A percentile compares a stretch with the other conserved stretches of the same genome.
Evolutionary conservation across 23 tunicate species (phyloP).

Genomic region (Oikopleura albicans): DNA sequence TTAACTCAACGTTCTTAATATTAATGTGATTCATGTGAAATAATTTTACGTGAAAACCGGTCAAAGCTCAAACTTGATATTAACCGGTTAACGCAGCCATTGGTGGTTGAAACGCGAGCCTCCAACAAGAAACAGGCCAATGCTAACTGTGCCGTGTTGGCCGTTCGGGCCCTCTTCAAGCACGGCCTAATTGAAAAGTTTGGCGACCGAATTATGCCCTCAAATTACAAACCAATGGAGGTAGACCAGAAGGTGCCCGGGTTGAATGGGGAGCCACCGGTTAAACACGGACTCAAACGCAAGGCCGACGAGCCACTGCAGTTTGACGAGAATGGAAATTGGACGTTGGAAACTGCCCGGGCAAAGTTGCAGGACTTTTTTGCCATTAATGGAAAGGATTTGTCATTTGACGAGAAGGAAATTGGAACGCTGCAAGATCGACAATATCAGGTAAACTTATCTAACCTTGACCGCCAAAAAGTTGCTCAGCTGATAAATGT

Average conservation of each 20-base stretch:
- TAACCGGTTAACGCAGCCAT: not conserved
- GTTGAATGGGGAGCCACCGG: constrained; percentile 11
- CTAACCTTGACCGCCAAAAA: too few relatives aligned
- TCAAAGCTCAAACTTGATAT: not conserved
- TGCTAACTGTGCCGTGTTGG: constrained; percentile 51
- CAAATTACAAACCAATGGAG: not conserved
- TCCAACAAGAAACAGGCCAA: constrained; percentile 79
- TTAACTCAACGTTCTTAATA: too few relatives aligned
- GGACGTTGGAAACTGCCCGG: constrained; percentile 66
- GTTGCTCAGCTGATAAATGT: too few relatives aligned
- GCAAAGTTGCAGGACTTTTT: constrained; percentile 48
- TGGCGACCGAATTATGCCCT: constrained; percentile 24
- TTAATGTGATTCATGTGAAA: too few relatives aligned
- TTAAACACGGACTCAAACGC: not conserved
- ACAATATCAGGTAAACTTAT: too few relatives aligned
- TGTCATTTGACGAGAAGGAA: not conserved
- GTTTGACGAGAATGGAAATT: constrained; percentile 79
- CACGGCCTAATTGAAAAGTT: constrained; percentile 43
- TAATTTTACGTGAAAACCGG: too few relatives aligned
- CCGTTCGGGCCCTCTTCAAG: constrained; percentile 43
- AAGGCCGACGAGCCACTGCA: not conserved
- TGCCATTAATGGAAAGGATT: not conserved
- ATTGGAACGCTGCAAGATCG: not conserved
- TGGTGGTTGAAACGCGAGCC: not conserved
- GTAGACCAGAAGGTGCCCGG: constrained; percentile 22